Conservation (phyloP, 2,113 vertebrate species). For the Lathamus discolor region DNA sequence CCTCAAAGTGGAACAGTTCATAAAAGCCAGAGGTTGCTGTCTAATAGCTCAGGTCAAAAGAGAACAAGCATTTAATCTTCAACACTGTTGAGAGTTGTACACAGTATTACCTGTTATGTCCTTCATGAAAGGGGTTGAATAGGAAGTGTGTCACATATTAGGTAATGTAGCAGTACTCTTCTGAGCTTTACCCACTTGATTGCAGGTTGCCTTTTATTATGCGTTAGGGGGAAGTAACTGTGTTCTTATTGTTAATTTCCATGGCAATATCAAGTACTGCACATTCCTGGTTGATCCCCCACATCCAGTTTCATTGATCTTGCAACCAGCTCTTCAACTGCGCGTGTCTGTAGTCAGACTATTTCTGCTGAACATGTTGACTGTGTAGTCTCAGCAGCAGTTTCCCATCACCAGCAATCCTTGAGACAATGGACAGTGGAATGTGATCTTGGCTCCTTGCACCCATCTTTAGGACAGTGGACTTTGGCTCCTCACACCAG, state of each 20-base stretch:
- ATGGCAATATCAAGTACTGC: not conserved
- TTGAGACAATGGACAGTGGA: not conserved
- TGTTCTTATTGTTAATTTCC: not conserved
- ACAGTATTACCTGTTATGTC: fast-evolving
- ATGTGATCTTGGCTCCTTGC: too few relatives aligned
- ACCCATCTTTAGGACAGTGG: too few relatives aligned
- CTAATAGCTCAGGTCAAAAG: not conserved
- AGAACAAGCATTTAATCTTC: not conserved
- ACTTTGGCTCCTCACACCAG: too few relatives aligned
- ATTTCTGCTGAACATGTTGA: not conserved
- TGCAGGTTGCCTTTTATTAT: not conserved
- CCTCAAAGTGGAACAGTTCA: not conserved
- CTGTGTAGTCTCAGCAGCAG: not conserved
- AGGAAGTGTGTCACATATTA: fast-evolving
- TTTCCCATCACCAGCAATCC: not conserved
- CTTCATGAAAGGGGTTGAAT: not conserved
- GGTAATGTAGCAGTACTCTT: not conserved
- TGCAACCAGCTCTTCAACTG: not conserved
- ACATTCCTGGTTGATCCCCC: not conserved
- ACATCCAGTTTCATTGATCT: not conserved
- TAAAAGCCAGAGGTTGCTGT: not conserved
- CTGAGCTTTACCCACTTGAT: not conserved
- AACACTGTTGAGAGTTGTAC: not conserved
- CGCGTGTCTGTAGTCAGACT: fast-evolving
- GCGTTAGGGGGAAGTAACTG: not conserved